Evolutionary conservation across 2,113 vertebrate species (phyloP).

Genomic region (Oryzias javanicus): DNA sequence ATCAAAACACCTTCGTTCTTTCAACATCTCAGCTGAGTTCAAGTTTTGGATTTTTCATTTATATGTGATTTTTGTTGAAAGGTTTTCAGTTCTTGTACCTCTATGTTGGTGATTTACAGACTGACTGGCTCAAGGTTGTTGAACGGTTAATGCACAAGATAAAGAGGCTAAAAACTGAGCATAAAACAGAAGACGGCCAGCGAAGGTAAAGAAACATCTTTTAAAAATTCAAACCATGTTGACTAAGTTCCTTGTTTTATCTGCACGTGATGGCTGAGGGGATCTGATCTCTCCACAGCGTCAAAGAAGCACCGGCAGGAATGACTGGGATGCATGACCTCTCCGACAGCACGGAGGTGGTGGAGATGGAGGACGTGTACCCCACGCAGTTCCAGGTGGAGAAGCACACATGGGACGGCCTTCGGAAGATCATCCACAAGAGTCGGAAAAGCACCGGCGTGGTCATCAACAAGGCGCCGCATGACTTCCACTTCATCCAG

Average conservation of each 20-base stretch:
- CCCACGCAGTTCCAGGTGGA: conserved; percentile 86
- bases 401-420: conserved; percentile 90
- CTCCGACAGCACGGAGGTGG: conserved; percentile 78
- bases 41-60: not conserved
- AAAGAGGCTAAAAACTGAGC: conserved; percentile 92
- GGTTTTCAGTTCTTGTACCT: conserved; percentile 6
- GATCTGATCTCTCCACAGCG: conserved; percentile 42
- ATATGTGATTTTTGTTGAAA: not conserved
- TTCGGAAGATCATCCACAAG: conserved; percentile 88
- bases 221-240: too few species aligned
- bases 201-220: conserved; percentile 76
- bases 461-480: conserved; percentile 89
- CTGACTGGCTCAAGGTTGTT: conserved; percentile 79
- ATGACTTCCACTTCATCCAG: conserved; percentile 92
- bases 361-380: conserved; percentile 82
- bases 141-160: conserved; percentile 91
- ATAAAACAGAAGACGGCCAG: conserved; percentile 81
- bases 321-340: conserved; percentile 83
- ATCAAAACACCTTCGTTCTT: too few species aligned
- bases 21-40: not conserved
- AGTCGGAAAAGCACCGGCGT: conserved; percentile 90
- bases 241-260: too few species aligned
- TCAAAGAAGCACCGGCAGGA: conserved; percentile 57
- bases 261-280: not conserved
- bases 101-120: conserved; percentile 64